A percentile compares a stretch with the other conserved stretches of the same genome.
These are phyloP conservation scores for Dinoponera quadriceps DNA, from an alignment of 1,140 invertebrate genomes.

Conservation along the genomic window DNA sequence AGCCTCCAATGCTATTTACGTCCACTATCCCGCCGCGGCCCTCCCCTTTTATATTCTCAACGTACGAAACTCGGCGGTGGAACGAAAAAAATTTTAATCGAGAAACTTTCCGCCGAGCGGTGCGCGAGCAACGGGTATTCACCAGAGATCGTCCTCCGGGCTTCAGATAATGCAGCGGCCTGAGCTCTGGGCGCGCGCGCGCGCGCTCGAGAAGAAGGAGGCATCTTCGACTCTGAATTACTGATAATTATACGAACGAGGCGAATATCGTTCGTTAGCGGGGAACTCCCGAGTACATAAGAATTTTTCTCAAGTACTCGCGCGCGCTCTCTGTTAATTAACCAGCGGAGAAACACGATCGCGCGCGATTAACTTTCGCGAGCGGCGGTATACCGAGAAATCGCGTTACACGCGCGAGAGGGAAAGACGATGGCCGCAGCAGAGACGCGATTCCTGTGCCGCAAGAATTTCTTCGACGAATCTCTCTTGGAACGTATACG, in stretches of 20 bases:
- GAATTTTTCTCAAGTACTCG: slow-evolving; percentile 5
- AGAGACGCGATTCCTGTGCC: too few relatives aligned
- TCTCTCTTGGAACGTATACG: too few relatives aligned
- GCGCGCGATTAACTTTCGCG: background rate
- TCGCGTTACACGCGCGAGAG: too few relatives aligned
- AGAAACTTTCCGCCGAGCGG: slow-evolving; percentile 80
- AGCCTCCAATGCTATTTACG: slow-evolving; percentile 74
- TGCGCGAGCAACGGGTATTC: slow-evolving; percentile 62
- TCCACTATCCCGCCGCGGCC: slow-evolving; percentile 28
- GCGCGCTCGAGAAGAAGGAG: background rate
- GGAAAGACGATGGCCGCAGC: too few relatives aligned
- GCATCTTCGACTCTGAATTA: slow-evolving; percentile 41
- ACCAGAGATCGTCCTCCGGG: slow-evolving; percentile 65
- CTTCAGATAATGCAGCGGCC: slow-evolving; percentile 49
- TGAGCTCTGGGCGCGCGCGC: too few relatives aligned
- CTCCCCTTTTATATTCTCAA: slow-evolving; percentile 48
- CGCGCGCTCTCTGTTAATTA: background rate
- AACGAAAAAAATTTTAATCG: slow-evolving; percentile 83
- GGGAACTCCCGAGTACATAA: background rate
- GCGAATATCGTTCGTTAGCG: slow-evolving; percentile 8
- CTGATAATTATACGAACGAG: slow-evolving; percentile 23
- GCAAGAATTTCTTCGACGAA: too few relatives aligned
- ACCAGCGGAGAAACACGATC: background rate
- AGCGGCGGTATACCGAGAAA: too few relatives aligned
- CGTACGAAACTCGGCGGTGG: slow-evolving; percentile 74